These are phyloP conservation scores for Dasyprocta punctata DNA, from an alignment of 2,113 vertebrate species.

Conservation along the genomic window DNA sequence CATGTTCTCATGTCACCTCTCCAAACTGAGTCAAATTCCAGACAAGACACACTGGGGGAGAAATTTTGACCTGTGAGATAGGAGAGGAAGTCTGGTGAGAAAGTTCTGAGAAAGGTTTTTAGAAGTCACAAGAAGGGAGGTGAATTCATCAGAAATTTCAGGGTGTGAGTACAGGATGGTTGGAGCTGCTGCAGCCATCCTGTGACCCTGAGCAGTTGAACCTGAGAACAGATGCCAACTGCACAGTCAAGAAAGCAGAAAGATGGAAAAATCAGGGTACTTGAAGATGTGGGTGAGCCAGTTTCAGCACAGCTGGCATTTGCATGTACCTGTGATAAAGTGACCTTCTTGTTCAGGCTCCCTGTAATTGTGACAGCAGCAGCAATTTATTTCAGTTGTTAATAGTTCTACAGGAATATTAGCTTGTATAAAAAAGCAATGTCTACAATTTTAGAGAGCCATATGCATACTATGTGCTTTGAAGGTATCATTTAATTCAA, in stretches of 20 bases:
- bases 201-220: background rate
- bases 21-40: background rate
- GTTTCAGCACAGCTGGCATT: background rate
- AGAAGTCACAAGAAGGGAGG: slow-evolving; percentile 13
- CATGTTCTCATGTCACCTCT: background rate
- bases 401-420: background rate
- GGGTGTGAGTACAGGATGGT: background rate
- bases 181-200: slow-evolving; percentile 37
- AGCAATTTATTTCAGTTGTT: background rate
- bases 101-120: slow-evolving; percentile 1
- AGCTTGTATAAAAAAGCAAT: background rate
- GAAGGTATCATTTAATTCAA: background rate
- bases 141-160: background rate
- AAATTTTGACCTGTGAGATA: background rate
- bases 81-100: background rate
- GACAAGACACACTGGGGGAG: background rate
- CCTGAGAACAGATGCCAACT: background rate
- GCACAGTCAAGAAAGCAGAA: background rate
- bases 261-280: background rate
- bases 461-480: background rate
- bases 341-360: background rate
- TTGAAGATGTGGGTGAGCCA: background rate
- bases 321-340: background rate
- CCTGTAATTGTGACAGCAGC: background rate
- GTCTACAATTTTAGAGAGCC: background rate